phyloP scores from a whole-genome alignment of 2,888 invertebrate species.

The Pedicia rivosa region DNA sequence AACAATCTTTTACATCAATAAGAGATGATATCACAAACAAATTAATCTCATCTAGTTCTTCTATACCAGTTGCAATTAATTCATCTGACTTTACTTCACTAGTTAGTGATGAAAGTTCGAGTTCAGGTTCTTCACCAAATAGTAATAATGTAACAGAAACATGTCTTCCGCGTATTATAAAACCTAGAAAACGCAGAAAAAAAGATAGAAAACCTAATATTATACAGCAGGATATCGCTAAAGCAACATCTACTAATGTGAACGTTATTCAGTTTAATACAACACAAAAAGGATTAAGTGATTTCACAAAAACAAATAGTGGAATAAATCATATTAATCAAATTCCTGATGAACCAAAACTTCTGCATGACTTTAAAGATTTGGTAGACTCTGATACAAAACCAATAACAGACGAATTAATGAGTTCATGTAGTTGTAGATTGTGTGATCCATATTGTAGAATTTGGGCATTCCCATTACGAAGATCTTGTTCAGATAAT shows the following conservation, averaged over 20 bases:
- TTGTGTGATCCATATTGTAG: slow-evolving; percentile 27
- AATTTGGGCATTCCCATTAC: slow-evolving; percentile 29
- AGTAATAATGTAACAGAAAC: slow-evolving; percentile 36
- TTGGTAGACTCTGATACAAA: neutral
- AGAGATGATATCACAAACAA: no score
- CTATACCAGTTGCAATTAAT: neutral
- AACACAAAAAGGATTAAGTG: neutral
- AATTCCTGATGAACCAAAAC: slow-evolving; percentile 1
- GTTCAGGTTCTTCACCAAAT: slow-evolving; percentile 24
- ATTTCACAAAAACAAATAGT: neutral
- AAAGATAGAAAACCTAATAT: slow-evolving; percentile 76
- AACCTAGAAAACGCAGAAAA: slow-evolving; percentile 77
- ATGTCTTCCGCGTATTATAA: slow-evolving; percentile 73
- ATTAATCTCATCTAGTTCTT: neutral
- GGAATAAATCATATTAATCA: neutral
- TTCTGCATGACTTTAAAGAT: slow-evolving; percentile 3
- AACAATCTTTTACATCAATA: neutral
- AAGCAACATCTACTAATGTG: slow-evolving; percentile 11
- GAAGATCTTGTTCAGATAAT: slow-evolving; percentile 27
- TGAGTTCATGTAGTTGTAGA: slow-evolving; percentile 16
- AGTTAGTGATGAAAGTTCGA: slow-evolving; percentile 62
- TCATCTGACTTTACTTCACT: slow-evolving; percentile 21
- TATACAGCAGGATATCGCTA: no score
- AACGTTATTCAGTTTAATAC: slow-evolving; percentile 1
- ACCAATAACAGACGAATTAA: slow-evolving; percentile 2